phyloP scores from a whole-genome alignment of 2,888 invertebrate genomes.

The Deladenus siricidicola region DNA sequence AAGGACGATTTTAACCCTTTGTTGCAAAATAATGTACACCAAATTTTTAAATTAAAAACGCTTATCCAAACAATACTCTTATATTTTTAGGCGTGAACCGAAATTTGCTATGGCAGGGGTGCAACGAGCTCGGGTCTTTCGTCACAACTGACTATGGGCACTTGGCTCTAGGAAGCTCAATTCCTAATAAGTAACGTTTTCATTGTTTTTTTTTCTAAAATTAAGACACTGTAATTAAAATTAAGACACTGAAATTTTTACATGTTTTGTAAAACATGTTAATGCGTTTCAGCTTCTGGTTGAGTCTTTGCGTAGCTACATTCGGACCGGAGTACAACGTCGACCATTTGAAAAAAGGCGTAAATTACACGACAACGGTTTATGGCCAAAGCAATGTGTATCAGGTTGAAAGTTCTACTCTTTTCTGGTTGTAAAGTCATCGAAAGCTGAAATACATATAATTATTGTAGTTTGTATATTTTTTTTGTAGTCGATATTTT shows the following conservation, averaged over 20 bases:
- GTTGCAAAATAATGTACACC: too few species aligned
- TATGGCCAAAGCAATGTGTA: not conserved
- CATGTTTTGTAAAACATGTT: not conserved
- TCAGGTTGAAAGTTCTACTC: too few species aligned
- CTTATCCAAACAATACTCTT: too few species aligned
- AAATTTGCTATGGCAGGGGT: not conserved
- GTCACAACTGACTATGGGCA: not conserved
- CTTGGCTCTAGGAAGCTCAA: not conserved
- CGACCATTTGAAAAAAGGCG: not conserved
- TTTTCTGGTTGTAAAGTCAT: too few species aligned
- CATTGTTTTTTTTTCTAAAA: too few species aligned
- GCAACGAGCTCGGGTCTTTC: slow-evolving; percentile 2
- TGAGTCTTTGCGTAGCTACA: not conserved
- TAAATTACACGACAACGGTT: not conserved
- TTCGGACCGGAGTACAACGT: not conserved
- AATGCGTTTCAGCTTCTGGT: slow-evolving; percentile 1
- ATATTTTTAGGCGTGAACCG: not conserved
- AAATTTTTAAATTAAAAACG: too few species aligned
- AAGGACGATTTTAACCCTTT: too few species aligned
- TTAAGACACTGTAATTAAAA: too few species aligned
- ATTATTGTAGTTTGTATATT: too few species aligned
- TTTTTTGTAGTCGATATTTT: too few species aligned
- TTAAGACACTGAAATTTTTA: not conserved
- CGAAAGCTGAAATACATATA: too few species aligned
- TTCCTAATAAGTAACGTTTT: slow-evolving; percentile 4